Conservation (phyloP, 2,113 vertebrate genomes). For the Martes martes region DNA sequence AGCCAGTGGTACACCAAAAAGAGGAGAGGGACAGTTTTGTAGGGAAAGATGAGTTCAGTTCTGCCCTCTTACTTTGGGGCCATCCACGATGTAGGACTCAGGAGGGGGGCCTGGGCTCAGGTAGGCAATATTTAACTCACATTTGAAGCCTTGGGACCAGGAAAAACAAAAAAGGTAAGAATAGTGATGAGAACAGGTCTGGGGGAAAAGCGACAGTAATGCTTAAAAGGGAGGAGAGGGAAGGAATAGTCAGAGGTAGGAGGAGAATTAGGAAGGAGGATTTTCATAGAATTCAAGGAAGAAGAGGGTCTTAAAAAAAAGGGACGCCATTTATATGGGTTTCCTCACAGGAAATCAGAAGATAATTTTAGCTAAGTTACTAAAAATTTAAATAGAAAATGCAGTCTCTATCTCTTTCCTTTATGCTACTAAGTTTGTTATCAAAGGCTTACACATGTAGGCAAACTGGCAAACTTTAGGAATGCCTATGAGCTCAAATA, state of each 20-base stretch:
- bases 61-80: neutral
- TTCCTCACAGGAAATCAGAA: slow-evolving; percentile 49
- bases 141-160: neutral
- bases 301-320: neutral
- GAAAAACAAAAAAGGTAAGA: neutral
- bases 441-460: neutral
- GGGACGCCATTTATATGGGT: neutral
- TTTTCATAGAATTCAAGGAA: neutral
- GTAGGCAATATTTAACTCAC: neutral
- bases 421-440: slow-evolving; percentile 13
- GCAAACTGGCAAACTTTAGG: neutral
- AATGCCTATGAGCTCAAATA: neutral
- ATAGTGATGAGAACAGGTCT: neutral
- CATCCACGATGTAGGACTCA: neutral
- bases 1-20: neutral
- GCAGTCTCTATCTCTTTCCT: slow-evolving; percentile 36
- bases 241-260: neutral
- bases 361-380: slow-evolving; percentile 51
- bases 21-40: neutral
- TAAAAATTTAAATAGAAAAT: slow-evolving; percentile 43
- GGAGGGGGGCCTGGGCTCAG: neutral
- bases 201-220: neutral
- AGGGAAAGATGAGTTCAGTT: neutral
- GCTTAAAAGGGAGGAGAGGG: neutral
- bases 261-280: neutral